phyloP scores from a whole-genome alignment of 35 echinoderm and acorn worm genomes.

The Holothuria glaberrima region DNA sequence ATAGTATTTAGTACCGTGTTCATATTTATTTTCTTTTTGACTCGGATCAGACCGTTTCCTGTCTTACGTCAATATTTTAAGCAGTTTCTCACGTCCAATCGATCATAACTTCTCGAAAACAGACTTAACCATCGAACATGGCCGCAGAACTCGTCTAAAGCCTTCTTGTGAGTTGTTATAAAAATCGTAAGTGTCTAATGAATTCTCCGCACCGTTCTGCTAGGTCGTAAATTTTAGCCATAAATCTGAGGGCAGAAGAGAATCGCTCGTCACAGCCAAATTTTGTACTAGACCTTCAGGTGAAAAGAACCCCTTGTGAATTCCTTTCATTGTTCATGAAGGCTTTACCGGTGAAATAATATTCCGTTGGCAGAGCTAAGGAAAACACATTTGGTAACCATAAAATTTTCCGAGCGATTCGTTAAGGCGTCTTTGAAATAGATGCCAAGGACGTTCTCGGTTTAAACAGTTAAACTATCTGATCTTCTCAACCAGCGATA shows the following conservation, averaged over 20 bases:
- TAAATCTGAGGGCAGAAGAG: background rate
- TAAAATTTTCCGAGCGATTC: background rate
- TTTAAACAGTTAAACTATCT: too few relatives aligned
- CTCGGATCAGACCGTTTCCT: conserved; percentile 23
- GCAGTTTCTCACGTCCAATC: conserved; percentile 37
- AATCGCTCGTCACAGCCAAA: too few relatives aligned
- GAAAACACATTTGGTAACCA: conserved; percentile 29
- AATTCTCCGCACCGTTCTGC: background rate
- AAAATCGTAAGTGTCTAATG: conserved; percentile 45
- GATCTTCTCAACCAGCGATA: too few relatives aligned
- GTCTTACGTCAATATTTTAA: conserved; percentile 41
- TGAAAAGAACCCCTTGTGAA: too few relatives aligned
- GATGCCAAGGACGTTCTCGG: too few relatives aligned
- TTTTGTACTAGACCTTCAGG: too few relatives aligned
- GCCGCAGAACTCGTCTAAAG: background rate
- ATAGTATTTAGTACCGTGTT: background rate
- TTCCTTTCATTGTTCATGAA: background rate
- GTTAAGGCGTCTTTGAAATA: too few relatives aligned
- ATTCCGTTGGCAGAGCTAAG: background rate
- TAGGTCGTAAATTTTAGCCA: conserved; percentile 16
- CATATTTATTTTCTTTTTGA: conserved; percentile 36
- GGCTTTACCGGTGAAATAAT: background rate
- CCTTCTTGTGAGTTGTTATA: conserved; percentile 32
- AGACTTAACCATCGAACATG: too few relatives aligned
- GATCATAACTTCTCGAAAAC: conserved; percentile 15